These are phyloP conservation scores for Brachionus asplanchnoidis DNA, from an alignment of 1,140 invertebrate genomes.

Conservation along the genomic window DNA sequence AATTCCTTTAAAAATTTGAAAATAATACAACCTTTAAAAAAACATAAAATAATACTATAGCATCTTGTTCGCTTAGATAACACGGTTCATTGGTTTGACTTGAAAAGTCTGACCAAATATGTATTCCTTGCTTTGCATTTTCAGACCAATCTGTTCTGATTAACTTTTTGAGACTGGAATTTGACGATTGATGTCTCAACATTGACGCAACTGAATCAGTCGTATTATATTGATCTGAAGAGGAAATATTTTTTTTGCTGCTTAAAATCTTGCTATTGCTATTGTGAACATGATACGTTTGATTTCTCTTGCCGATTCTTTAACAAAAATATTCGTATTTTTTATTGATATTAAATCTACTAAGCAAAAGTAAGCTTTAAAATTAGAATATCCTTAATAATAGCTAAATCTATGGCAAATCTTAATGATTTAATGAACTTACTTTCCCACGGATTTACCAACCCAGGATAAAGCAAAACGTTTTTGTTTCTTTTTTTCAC, in stretches of 20 bases:
- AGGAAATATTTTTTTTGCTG: not conserved
- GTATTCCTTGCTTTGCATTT: slow-evolving; percentile 15
- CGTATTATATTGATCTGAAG: not conserved
- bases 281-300: not conserved
- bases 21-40: not conserved
- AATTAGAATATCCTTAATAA: not conserved
- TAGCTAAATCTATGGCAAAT: not conserved
- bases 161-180: not conserved
- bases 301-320: not conserved
- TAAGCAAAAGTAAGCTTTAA: too few relatives aligned
- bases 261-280: not conserved
- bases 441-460: not conserved
- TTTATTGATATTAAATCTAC: too few relatives aligned
- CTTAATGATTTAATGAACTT: not conserved
- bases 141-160: not conserved
- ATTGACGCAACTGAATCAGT: not conserved
- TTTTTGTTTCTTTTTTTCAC: not conserved
- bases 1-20: not conserved
- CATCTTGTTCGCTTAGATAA: slow-evolving; percentile 1
- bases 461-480: not conserved
- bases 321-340: not conserved
- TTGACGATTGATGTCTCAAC: not conserved
- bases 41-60: not conserved
- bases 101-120: slow-evolving; percentile 8
- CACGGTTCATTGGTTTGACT: not conserved